Base-by-base conservation (phyloP, 2,888 invertebrate species). In the Erebia epiphron region DNA sequence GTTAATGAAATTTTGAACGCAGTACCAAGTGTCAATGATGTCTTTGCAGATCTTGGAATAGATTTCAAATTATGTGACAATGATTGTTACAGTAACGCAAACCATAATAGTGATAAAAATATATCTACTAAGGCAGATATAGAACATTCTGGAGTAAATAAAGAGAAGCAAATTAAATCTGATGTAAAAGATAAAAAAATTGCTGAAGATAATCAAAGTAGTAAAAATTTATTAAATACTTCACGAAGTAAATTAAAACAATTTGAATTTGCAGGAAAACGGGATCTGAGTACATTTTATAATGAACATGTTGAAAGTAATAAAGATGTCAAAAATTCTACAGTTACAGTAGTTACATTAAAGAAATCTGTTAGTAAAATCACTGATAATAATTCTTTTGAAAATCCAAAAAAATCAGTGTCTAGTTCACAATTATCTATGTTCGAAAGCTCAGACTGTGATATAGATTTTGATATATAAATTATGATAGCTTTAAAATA, bases 381-480 rank as follows among this genome's bases (percentile, higher is more conserved):
- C 0, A 35, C 35, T 35, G 35, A 74, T 69, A 60, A 75, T 73
- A 76, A 75, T 72, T 75, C 70, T 62, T 62, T 67, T 66, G 69
- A 56, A 63, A 79, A 76, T 69, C 69, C 75, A 67, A 81, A 78
- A 14, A 64, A 67, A 66, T 72, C 79, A 46, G 76, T 79, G 58
- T 64, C 74, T 18, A 82, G 80, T 79, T 92, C 93, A 50, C 93
- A 93, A 82, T 83, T 89, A 80, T 93, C 93, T 56, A 91, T 94
- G 75, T 94, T 94, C 86, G 93, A 94, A 78, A 90, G 83, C 80
- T 87, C 90, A 57, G 92, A 94, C 81, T 92, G 92, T 88, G 93
- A 93, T 86, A 87, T 94, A 77, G 92, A 91, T 84, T 85, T 94
- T 79, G 91, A 94, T 81, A 85, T 94, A 76, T 92, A 82, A 65